phyloP scores from a whole-genome alignment of 2,888 invertebrate species.

The Drosophila algonquin region DNA sequence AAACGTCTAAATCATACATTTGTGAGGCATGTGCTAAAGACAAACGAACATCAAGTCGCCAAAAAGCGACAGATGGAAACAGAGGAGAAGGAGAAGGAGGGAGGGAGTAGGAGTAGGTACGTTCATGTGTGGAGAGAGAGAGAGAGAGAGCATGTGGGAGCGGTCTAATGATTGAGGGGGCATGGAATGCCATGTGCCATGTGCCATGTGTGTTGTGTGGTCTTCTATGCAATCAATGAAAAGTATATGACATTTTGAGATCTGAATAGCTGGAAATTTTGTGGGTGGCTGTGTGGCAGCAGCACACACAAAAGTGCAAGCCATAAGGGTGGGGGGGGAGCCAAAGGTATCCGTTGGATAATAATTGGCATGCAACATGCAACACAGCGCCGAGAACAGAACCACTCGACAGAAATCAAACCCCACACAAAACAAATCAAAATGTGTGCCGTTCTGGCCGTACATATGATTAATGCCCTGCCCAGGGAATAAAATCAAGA shows the following conservation, averaged over 20 bases:
- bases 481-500: constrained; percentile 71
- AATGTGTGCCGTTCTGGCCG: constrained; percentile 61
- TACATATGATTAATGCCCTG: constrained; percentile 57
- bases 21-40: constrained; percentile 78
- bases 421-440: constrained; percentile 73
- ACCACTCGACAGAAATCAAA: constrained; percentile 65
- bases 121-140: not conserved
- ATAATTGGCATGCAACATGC: constrained; percentile 73
- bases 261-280: constrained; percentile 15
- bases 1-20: constrained; percentile 77
- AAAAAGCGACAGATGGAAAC: constrained; percentile 1
- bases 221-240: constrained; percentile 49
- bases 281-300: constrained; percentile 25
- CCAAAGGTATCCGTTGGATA: constrained; percentile 20
- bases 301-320: not conserved
- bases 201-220: constrained; percentile 20
- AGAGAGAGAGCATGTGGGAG: constrained; percentile 17
- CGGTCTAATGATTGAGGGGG: constrained; percentile 6
- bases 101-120: no score
- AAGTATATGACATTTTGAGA: constrained; percentile 48
- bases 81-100: no score
- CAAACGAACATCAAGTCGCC: constrained; percentile 66
- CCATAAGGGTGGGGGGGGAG: not conserved
- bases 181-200: no score
- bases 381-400: constrained; percentile 36